Percentiles rank a stretch among this genome's conserved stretches.
Conservation (phyloP, 2,113 vertebrate species). For the Bolborhynchus lineola region DNA sequence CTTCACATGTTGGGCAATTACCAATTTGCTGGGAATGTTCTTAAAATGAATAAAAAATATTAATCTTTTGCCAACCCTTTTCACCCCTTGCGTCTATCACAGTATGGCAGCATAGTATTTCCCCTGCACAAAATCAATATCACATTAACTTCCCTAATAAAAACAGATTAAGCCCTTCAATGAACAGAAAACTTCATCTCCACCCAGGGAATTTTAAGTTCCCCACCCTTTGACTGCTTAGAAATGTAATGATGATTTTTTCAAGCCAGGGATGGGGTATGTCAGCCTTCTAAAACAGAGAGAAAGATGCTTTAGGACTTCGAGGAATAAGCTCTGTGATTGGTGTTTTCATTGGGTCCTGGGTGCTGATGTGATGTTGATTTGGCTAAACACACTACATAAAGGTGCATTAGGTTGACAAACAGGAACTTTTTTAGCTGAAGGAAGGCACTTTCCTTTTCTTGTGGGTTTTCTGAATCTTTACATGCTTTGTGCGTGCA, state of each 20-base stretch:
- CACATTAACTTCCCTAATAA: conserved; percentile 34
- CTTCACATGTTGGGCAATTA: background rate
- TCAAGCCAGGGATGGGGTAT: conserved; percentile 2
- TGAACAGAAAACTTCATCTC: conserved; percentile 38
- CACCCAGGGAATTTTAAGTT: conserved; percentile 30
- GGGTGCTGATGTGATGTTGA: background rate
- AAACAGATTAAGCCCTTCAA: conserved; percentile 37
- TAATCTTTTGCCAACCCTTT: background rate
- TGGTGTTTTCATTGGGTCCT: background rate
- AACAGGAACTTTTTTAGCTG: background rate
- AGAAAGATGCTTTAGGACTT: conserved; percentile 22
- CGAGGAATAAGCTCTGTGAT: background rate
- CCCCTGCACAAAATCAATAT: conserved; percentile 31
- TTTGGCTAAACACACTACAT: conserved; percentile 21
- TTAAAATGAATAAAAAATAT: conserved; percentile 13
- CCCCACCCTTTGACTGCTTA: background rate
- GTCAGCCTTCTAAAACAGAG: conserved; percentile 15
- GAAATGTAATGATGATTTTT: conserved; percentile 32
- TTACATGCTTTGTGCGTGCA: background rate
- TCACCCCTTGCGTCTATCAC: background rate
- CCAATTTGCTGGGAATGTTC: background rate
- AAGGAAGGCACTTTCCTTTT: background rate
- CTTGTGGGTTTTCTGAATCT: background rate
- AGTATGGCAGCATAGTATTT: conserved; percentile 16
- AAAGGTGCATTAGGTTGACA: background rate